Conservation (phyloP, 2,113 vertebrate species). For the Ornithorhynchus anatinus region DNA sequence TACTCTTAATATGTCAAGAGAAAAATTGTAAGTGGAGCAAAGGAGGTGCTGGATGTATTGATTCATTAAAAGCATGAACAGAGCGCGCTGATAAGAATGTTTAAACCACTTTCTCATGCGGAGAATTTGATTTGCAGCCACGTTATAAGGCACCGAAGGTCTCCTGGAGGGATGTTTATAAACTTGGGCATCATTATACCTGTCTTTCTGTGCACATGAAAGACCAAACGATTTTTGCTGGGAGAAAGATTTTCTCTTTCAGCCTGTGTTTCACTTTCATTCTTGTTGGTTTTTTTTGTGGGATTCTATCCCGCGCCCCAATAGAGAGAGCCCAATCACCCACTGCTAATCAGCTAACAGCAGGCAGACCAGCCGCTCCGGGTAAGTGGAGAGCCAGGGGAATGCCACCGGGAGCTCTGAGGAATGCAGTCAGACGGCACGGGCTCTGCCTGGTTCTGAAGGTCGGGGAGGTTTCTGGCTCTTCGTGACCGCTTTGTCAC, state of each 20-base stretch:
- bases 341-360: slow-evolving; percentile 17
- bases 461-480: no score
- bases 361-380: background rate
- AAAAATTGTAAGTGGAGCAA: slow-evolving; percentile 12
- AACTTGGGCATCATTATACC: background rate
- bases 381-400: background rate
- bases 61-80: slow-evolving; percentile 40
- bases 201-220: background rate
- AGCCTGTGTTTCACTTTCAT: background rate
- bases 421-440: slow-evolving; percentile 9
- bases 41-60: slow-evolving; percentile 26
- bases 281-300: background rate
- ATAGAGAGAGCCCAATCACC: background rate
- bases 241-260: background rate
- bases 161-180: background rate
- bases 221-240: background rate
- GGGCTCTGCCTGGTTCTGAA: background rate
- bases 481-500: slow-evolving; percentile 9
- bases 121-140: slow-evolving; percentile 6
- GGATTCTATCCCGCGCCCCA: background rate
- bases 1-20: slow-evolving; percentile 13
- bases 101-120: background rate
- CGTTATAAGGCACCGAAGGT: background rate
- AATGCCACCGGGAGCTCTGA: background rate
- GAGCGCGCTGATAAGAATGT: slow-evolving; percentile 29